Percentiles rank a stretch among this genome's conserved stretches.
Conservation (phyloP, 2,888 invertebrate genomes). For the Sisyra nigra region DNA sequence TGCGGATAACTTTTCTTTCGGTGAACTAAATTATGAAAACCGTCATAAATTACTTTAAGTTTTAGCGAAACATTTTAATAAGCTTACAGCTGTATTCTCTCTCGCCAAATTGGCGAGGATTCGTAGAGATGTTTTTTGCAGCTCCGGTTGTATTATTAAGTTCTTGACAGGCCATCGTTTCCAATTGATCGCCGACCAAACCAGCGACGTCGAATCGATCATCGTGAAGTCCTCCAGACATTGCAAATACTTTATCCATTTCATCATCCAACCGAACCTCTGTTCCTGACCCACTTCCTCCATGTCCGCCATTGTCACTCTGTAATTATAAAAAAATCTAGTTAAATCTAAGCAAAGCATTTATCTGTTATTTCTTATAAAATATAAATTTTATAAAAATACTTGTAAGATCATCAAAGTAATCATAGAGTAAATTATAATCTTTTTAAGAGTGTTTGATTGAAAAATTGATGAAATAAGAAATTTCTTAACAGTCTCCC, state of each 20-base stretch:
- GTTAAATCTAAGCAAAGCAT: background rate
- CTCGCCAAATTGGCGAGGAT: slow-evolving; percentile 25
- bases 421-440: too few relatives aligned
- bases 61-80: slow-evolving; percentile 11
- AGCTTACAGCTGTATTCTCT: slow-evolving; percentile 29
- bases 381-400: too few relatives aligned
- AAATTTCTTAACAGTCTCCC: too few relatives aligned
- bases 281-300: slow-evolving; percentile 21
- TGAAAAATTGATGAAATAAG: too few relatives aligned
- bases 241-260: slow-evolving; percentile 77
- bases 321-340: slow-evolving; percentile 16
- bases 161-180: slow-evolving; percentile 19
- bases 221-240: slow-evolving; percentile 36
- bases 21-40: slow-evolving; percentile 32
- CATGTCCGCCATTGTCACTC: slow-evolving; percentile 22
- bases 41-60: background rate
- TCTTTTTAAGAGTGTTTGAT: too few relatives aligned
- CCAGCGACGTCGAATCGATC: slow-evolving; percentile 43
- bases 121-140: slow-evolving; percentile 17
- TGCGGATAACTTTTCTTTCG: slow-evolving; percentile 46
- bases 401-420: background rate
- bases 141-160: slow-evolving; percentile 19
- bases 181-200: slow-evolving; percentile 24
- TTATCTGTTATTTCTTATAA: background rate
- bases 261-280: slow-evolving; percentile 69